Conservation (phyloP, 2,888 invertebrate genomes). For the Limnephilus rhombicus region DNA sequence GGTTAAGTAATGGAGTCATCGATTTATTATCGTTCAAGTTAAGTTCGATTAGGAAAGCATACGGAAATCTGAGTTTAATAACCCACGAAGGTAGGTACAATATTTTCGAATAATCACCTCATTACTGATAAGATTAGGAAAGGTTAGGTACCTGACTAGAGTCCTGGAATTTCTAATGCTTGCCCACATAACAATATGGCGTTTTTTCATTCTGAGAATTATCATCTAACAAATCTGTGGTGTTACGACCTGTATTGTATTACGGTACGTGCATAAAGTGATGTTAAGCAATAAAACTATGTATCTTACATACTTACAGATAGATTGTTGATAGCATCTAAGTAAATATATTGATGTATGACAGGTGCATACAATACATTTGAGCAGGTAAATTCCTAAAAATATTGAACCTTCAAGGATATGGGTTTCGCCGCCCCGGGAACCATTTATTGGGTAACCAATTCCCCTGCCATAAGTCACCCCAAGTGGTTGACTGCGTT, state of each 20-base stretch:
- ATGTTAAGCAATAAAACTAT: neutral
- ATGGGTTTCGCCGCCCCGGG: no score
- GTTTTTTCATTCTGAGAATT: neutral
- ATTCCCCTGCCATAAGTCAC: no score
- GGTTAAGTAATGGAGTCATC: neutral
- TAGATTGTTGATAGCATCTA: neutral
- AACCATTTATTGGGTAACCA: no score
- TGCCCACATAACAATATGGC: neutral
- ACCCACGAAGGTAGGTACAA: neutral
- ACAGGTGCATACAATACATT: neutral
- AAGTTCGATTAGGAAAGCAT: neutral
- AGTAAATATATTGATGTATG: neutral
- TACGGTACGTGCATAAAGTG: neutral
- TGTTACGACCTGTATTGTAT: neutral
- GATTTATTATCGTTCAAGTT: neutral
- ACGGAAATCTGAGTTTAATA: conserved; percentile 11
- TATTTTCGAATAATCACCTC: neutral
- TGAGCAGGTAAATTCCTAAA: neutral
- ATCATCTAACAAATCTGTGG: neutral
- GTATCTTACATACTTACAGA: neutral
- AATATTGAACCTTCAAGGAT: neutral
- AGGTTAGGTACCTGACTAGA: neutral
- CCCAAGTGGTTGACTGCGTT: no score
- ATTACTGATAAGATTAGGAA: conserved; percentile 6
- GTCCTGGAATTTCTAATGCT: neutral